Evolutionary conservation across 1,140 invertebrate genomes (phyloP).

Genomic region (Bilobella aurantiaca): DNA sequence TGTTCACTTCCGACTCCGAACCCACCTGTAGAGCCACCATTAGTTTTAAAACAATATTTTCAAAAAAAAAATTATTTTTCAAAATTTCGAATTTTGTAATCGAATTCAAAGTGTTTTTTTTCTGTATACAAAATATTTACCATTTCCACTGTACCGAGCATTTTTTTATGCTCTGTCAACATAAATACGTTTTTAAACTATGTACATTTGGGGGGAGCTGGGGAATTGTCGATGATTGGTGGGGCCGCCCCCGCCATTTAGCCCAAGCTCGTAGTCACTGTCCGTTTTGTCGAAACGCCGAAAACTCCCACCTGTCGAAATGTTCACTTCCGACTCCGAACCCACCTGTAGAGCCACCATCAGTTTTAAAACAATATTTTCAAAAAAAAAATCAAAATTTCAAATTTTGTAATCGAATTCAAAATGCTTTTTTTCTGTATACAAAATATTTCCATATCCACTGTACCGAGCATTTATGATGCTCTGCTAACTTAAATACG

Average conservation of each 20-base stretch:
- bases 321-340: conserved; percentile 54
- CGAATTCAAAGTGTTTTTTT: not conserved
- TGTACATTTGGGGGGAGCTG: conserved; percentile 49
- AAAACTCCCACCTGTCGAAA: conserved; percentile 52
- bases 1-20: conserved; percentile 54
- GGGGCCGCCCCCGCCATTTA: conserved; percentile 34
- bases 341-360: conserved; percentile 43
- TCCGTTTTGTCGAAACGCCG: conserved; percentile 57
- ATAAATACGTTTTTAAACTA: too few relatives aligned
- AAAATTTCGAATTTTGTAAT: not conserved
- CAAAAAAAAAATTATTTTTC: not conserved
- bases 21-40: conserved; percentile 43
- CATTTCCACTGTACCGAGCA: not conserved
- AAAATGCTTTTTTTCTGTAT: not conserved
- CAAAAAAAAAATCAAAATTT: not conserved
- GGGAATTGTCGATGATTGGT: conserved; percentile 35
- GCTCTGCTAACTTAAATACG: not conserved
- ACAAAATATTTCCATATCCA: not conserved
- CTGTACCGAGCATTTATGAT: not conserved
- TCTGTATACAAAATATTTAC: not conserved
- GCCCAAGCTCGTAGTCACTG: conserved; percentile 44
- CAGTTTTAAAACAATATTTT: not conserved
- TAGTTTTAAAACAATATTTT: not conserved
- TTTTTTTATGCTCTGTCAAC: not conserved
- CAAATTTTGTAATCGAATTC: not conserved